Evolutionary conservation across 35 echinoderm and acorn worm species (phyloP), one percentile per base, ranked within the genome.

Genomic region (Apostichopus japonicus): DNA sequence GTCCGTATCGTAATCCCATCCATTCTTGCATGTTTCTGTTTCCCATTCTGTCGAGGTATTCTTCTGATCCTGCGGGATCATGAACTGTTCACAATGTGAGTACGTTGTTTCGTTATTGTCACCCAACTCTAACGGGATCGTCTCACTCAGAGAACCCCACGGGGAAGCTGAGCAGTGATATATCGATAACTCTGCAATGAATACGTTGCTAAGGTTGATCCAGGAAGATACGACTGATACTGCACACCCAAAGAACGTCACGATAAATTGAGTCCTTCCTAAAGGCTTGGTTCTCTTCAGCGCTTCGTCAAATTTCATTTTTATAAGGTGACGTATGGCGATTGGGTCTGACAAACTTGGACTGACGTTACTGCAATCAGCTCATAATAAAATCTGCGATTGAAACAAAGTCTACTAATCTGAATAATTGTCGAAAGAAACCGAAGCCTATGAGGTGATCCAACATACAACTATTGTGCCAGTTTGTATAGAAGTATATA

Each of bases 151-250:
- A 52, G 79, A 54, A 17, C 44, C 44, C 15, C 79, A 16, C 2
- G 79, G 44, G 33, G 79, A 83, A 10, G 14, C 9, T 17, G 79
- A 53, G 17, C 79, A 83, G 51, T 83, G 79, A 54, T 53, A 83
- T 10, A 53, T 52, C 0, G 79, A n/a, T 14, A 83, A 9, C 54
- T 83, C 79, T 13, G 79, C 79, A n/a, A 83, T 54, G 24, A 83
- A 83, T 14, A 83, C 79, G 52, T 83, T 83, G 24, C 79, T 83
- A 9, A 83, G 52, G 79, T 83, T 83, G 10, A 83, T 55, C 79
- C 79, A 83, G 6, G 79, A 83, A 14, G 79, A 54, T 7, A 83
- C n/a, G 54, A 15, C 13, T 6, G 51, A 53, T 17, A 83, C 17
- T 54, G 15, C 33, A 55, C 79, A 83, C 4, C 25, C 8, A n/a